Percentiles rank a stretch among this genome's conserved stretches.
phyloP scores from a whole-genome alignment of 2,888 invertebrate genomes.

The Mesorhabditis spiculigera region DNA sequence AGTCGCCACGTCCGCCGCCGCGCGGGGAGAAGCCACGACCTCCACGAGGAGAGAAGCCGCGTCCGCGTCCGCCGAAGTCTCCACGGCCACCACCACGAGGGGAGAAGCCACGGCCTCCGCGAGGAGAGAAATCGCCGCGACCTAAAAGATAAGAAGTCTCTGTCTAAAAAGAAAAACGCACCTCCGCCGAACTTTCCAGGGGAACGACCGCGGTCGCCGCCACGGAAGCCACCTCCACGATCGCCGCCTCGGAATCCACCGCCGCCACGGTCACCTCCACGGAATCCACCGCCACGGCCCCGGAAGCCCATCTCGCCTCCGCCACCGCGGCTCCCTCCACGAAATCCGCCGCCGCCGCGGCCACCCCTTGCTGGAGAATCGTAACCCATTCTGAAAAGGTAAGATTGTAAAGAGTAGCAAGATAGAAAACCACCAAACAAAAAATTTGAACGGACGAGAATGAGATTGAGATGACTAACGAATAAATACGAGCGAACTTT shows the following conservation, averaged over 20 bases:
- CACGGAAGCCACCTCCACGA: conserved; percentile 22
- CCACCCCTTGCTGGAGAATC: conserved; percentile 34
- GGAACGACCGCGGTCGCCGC: conserved; percentile 20
- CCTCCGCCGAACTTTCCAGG: conserved; percentile 20
- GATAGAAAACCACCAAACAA: conserved; percentile 1
- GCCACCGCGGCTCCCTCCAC: conserved; percentile 6
- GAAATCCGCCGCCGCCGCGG: conserved; percentile 13
- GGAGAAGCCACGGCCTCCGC: conserved; percentile 4
- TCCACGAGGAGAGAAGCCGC: conserved; percentile 11
- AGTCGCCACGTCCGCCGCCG: conserved; percentile 18
- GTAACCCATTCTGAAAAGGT: conserved; percentile 29
- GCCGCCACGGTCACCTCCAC: conserved; percentile 20
- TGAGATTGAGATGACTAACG: background rate
- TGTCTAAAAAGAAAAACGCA: no score
- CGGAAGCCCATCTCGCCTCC: conserved; percentile 16
- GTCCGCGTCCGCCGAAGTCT: conserved; percentile 8
- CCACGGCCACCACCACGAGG: conserved; percentile 6
- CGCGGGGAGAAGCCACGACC: conserved; percentile 11
- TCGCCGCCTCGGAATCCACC: conserved; percentile 18
- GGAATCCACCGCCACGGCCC: conserved; percentile 5
- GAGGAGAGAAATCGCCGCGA: conserved; percentile 19
- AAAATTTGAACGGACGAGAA: conserved; percentile 8
- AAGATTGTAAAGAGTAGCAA: background rate
- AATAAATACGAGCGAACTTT: no score
- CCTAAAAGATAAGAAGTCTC: background rate